Evolutionary conservation across 1,140 invertebrate species (phyloP).

Genomic region (Drosophila pseudoananassae): DNA sequence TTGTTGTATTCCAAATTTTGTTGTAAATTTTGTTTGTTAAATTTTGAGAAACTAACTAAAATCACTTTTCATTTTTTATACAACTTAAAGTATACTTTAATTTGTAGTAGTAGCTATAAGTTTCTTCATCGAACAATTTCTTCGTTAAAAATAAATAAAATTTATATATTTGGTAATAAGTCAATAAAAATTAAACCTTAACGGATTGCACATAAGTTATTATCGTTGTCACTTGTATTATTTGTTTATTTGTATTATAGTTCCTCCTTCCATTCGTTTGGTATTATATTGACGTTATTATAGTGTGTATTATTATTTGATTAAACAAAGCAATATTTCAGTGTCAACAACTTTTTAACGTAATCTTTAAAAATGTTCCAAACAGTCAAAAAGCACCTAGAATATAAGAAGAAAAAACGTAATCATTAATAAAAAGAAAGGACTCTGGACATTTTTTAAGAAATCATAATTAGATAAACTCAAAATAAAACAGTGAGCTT

Average conservation of each 20-base stretch:
- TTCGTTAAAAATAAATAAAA: slow-evolving; percentile 56
- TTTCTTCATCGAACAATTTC: slow-evolving; percentile 60
- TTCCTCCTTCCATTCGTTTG: slow-evolving; percentile 48
- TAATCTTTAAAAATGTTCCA: slow-evolving; percentile 84
- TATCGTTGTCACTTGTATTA: slow-evolving; percentile 48
- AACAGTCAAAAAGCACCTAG: slow-evolving; percentile 84
- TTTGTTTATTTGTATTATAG: slow-evolving; percentile 66
- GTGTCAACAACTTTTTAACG: slow-evolving; percentile 84
- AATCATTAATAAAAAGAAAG: background rate
- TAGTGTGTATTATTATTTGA: slow-evolving; percentile 57
- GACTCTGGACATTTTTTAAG: background rate
- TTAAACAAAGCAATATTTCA: slow-evolving; percentile 82
- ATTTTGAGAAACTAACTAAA: slow-evolving; percentile 84
- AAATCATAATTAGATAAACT: background rate
- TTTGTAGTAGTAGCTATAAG: slow-evolving; percentile 57
- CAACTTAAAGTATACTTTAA: slow-evolving; percentile 74
- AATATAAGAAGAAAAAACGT: slow-evolving; percentile 11
- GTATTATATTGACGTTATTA: slow-evolving; percentile 41
- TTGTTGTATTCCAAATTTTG: slow-evolving; percentile 83
- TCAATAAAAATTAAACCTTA: slow-evolving; percentile 64
- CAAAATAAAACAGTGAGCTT: background rate
- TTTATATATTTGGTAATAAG: slow-evolving; percentile 35
- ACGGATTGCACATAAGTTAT: slow-evolving; percentile 76
- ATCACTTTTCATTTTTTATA: slow-evolving; percentile 80
- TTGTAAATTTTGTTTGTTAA: slow-evolving; percentile 84